Conservation (phyloP, 2,113 vertebrate genomes). For the Chunga burmeisteri region DNA sequence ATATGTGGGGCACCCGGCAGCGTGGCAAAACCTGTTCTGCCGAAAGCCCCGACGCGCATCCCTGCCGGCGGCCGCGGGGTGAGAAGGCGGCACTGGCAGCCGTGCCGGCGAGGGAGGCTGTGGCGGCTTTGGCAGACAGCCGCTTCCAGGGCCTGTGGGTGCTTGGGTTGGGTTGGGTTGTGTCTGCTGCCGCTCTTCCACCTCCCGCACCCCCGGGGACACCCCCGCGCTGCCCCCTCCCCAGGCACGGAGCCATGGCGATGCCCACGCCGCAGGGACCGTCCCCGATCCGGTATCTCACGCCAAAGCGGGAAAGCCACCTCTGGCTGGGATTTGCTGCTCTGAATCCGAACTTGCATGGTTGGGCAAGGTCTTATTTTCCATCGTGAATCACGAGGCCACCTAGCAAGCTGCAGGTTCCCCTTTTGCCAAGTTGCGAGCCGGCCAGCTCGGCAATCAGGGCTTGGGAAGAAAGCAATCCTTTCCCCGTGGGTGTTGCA, state of each 20-base stretch:
- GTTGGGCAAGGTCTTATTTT: constrained; percentile 36
- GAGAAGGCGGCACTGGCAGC: background rate
- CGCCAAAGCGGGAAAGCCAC: background rate
- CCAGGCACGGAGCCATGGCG: rapidly evolving
- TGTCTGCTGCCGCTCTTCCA: background rate
- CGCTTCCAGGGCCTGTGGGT: background rate
- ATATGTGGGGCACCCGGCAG: background rate
- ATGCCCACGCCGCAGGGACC: rapidly evolving
- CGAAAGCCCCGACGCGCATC: background rate
- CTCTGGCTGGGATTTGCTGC: background rate
- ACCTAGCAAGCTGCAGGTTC: background rate
- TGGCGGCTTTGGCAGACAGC: background rate
- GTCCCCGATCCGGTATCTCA: background rate
- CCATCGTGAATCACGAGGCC: constrained; percentile 11
- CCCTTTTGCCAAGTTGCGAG: background rate
- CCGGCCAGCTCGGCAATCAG: background rate
- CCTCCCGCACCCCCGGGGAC: background rate
- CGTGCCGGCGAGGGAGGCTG: background rate
- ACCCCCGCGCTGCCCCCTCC: rapidly evolving
- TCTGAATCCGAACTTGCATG: rapidly evolving
- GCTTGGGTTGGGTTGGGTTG: background rate
- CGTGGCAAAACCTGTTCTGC: background rate
- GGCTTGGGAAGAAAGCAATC: background rate
- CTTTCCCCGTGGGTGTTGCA: background rate
- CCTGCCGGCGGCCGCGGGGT: background rate